These are phyloP conservation scores for Tachycineta bicolor DNA, from an alignment of 2,113 vertebrate genomes.

Conservation along the genomic window DNA sequence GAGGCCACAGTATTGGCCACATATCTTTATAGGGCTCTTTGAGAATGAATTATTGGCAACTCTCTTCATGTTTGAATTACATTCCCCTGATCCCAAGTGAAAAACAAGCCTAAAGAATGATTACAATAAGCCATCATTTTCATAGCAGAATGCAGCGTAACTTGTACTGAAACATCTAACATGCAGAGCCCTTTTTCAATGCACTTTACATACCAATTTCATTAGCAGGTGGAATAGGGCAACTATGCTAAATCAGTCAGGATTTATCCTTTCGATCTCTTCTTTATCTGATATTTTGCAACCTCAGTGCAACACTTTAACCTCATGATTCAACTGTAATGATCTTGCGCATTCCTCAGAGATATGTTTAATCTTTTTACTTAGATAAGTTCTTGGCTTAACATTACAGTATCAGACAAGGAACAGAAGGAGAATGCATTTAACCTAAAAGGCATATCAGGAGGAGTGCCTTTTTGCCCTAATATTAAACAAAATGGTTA, in stretches of 20 bases:
- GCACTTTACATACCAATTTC: constrained; percentile 34
- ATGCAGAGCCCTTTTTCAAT: not conserved
- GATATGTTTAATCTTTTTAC: constrained; percentile 56
- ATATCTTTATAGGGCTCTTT: constrained; percentile 41
- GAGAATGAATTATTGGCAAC: constrained; percentile 39
- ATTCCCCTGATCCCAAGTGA: constrained; percentile 34
- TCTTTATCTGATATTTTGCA: constrained; percentile 24
- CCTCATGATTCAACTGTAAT: constrained; percentile 54
- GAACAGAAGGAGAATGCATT: constrained; percentile 39
- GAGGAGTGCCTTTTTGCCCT: constrained; percentile 21
- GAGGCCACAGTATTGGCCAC: constrained; percentile 10
- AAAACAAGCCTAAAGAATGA: constrained; percentile 55
- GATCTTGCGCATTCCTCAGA: constrained; percentile 44
- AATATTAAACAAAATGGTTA: not conserved
- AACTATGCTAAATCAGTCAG: constrained; percentile 43
- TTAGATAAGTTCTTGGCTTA: constrained; percentile 52
- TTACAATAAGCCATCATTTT: constrained; percentile 55
- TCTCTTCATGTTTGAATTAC: constrained; percentile 49
- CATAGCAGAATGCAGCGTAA: constrained; percentile 1
- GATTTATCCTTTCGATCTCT: constrained; percentile 29
- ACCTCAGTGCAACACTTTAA: constrained; percentile 53
- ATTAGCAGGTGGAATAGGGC: constrained; percentile 41
- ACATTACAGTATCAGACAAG: constrained; percentile 18
- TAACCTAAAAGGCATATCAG: not conserved
- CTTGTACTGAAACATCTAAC: not conserved